These are phyloP conservation scores for Lordiphosa collinella DNA, from an alignment of 1,140 invertebrate species.

Conservation along the genomic window DNA sequence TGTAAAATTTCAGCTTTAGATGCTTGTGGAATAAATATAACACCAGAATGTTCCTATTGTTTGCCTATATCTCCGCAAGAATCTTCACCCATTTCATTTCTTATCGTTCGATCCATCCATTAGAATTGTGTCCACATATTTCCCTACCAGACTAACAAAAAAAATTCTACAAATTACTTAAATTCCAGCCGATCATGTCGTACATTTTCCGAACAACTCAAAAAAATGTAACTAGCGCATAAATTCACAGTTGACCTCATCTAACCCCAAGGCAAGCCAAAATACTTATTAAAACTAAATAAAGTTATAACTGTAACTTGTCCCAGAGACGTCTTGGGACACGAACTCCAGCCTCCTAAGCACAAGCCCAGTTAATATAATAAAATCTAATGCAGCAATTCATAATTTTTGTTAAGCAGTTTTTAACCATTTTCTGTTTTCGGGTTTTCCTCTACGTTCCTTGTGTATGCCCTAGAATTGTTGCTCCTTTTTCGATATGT, in stretches of 20 bases:
- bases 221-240: neutral
- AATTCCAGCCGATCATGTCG: neutral
- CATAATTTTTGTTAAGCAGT: constrained; percentile 73
- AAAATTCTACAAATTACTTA: too few species aligned
- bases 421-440: constrained; percentile 25
- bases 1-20: too few species aligned
- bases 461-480: constrained; percentile 39
- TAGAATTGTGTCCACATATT: too few species aligned
- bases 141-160: too few species aligned
- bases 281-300: constrained; percentile 74
- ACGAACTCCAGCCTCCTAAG: constrained; percentile 36
- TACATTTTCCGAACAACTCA: neutral
- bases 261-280: constrained; percentile 17
- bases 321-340: constrained; percentile 18
- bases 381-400: constrained; percentile 77
- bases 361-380: constrained; percentile 64
- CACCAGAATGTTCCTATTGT: too few species aligned
- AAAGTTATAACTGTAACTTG: constrained; percentile 65
- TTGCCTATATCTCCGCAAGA: too few species aligned
- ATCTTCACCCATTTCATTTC: too few species aligned
- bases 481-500: constrained; percentile 68
- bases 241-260: constrained; percentile 42
- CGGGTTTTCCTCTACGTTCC: constrained; percentile 28
- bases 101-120: too few species aligned
- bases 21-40: too few species aligned